Conservation (phyloP, 92 coral and sea anemone genomes). For the Plumapathes pennacea region DNA sequence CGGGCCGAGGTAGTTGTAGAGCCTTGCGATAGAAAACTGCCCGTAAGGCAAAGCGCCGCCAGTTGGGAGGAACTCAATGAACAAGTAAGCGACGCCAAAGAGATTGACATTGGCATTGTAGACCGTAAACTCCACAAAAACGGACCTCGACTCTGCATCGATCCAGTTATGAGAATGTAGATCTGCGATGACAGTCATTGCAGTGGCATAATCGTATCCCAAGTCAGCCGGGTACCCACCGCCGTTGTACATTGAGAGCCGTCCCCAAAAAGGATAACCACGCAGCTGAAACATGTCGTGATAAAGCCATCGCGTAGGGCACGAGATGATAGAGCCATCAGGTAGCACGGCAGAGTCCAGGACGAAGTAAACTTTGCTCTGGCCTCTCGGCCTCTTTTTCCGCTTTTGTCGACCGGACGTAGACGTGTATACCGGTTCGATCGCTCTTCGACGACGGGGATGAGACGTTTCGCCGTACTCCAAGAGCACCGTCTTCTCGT, state of each 20-base stretch:
- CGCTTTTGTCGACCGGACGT: conserved; percentile 85
- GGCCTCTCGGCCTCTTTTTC: conserved; percentile 37
- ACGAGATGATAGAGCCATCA: conserved; percentile 77
- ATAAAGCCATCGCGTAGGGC: conserved; percentile 88
- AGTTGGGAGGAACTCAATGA: conserved; percentile 83
- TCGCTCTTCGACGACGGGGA: conserved; percentile 70
- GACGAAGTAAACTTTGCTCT: conserved; percentile 62
- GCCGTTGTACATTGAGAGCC: conserved; percentile 68
- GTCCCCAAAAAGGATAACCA: conserved; percentile 96
- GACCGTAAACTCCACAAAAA: conserved; percentile 83
- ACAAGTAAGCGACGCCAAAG: conserved; percentile 81
- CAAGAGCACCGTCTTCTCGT: conserved; percentile 16
- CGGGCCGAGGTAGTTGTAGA: conserved; percentile 76
- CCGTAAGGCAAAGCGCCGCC: conserved; percentile 79
- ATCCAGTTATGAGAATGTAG: conserved; percentile 86
- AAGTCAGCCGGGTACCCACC: conserved; percentile 89
- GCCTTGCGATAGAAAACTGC: conserved; percentile 59
- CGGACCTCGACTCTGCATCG: conserved; percentile 61
- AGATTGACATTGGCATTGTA: conserved; percentile 84
- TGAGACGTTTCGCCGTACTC: conserved; percentile 12
- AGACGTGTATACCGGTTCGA: conserved; percentile 79
- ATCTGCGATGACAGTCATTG: conserved; percentile 82
- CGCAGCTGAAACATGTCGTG: conserved; percentile 55
- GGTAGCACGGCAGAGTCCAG: conserved; percentile 65
- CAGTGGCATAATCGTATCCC: conserved; percentile 86